These are phyloP conservation scores for Caradrina clavipalpis DNA, from an alignment of 2,888 invertebrate genomes.

Conservation along the genomic window DNA sequence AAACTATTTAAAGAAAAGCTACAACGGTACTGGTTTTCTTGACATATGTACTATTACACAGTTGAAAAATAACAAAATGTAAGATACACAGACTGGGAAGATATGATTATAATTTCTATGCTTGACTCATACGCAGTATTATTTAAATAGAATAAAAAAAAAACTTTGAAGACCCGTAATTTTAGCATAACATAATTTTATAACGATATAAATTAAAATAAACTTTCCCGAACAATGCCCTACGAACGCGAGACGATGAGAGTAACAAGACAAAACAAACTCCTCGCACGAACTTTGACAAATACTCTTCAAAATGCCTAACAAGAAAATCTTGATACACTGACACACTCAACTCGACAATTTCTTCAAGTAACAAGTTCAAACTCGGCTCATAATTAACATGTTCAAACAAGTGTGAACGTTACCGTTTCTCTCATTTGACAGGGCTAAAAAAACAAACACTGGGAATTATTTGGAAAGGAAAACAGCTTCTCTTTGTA, in stretches of 20 bases:
- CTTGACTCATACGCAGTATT: too few species aligned
- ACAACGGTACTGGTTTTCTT: too few species aligned
- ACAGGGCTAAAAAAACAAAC: slow-evolving; percentile 59
- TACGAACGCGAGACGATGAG: slow-evolving; percentile 1
- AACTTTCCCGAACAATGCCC: slow-evolving; percentile 4
- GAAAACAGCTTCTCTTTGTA: slow-evolving; percentile 39
- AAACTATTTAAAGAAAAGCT: too few species aligned
- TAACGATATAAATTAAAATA: not conserved
- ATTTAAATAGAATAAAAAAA: too few species aligned
- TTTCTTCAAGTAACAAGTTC: slow-evolving; percentile 54
- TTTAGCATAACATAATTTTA: too few species aligned
- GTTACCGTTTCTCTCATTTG: slow-evolving; percentile 51
- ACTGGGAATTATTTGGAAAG: slow-evolving; percentile 52
- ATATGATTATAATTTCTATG: too few species aligned
- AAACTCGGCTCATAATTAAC: slow-evolving; percentile 62
- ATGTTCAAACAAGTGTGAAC: slow-evolving; percentile 62
- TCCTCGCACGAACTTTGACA: slow-evolving; percentile 27
- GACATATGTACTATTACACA: not conserved
- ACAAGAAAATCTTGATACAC: slow-evolving; percentile 48
- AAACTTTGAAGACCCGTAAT: too few species aligned
- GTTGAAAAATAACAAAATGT: too few species aligned
- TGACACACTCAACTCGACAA: slow-evolving; percentile 40
- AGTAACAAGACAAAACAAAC: slow-evolving; percentile 34
- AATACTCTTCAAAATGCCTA: slow-evolving; percentile 33
- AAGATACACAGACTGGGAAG: too few species aligned